Evolutionary conservation across 1,140 invertebrate genomes (phyloP), one percentile per base, ranked within the genome.

Genomic region (Matsumurasca onukii): DNA sequence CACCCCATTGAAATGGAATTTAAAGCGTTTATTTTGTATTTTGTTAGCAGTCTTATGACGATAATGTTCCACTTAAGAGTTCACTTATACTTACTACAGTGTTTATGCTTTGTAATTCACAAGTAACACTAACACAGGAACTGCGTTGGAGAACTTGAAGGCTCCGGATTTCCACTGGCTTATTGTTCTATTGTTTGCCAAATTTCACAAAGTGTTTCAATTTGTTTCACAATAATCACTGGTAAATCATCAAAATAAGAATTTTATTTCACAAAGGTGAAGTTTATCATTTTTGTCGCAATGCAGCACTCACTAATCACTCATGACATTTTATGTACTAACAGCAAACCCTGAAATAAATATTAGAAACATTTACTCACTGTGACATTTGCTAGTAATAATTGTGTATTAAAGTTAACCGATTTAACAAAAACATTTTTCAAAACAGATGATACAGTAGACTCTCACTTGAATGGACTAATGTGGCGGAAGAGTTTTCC

Each of bases 41-140:
- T 2, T 59, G 3, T 22, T 27, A 59, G 55, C 55, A 59, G 55
- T 59, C 55, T 59, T 59, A 59, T 9, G n/a, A 27, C 30, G 13
- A 59, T 59, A 59, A 5, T 5, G 30, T 27, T 59, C 34, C 34
- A 17, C 17, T 9, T 39, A 39, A 59, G 55, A 59, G 55, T 59
- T 27, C 55, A 59, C 55, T 59, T 59, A 59, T 27, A 52, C 49
- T 20, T 52, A 27, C 55, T 22, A 59, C 25, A 5, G 55, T 13
- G 25, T 59, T 25, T 22, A 59, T 24, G 55, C 13, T 59, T 27
- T 27, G 25, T 5, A 59, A 59, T 59, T 59, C 55, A 59, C 25
- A 59, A 59, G 55, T 27, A 59, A 22, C 55, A 59, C 55, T 39
- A 59, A 12, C 55, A 59, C 55, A 5, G 55, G 30, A 39, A 39